phyloP scores from a whole-genome alignment of 2,113 vertebrate genomes.

The Nettapus auritus region DNA sequence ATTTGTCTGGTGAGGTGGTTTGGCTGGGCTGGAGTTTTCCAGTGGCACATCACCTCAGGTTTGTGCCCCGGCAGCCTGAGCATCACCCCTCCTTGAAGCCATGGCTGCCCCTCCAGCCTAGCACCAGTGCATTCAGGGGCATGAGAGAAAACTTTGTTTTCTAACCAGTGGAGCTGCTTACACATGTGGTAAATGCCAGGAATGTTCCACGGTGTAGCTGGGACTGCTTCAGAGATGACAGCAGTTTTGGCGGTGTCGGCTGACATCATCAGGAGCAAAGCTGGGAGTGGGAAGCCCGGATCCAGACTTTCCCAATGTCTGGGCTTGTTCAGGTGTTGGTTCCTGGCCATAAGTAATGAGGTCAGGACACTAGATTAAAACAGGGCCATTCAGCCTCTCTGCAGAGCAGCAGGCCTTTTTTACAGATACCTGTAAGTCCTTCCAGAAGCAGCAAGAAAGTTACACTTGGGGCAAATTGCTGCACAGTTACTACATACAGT shows the following conservation, averaged over 20 bases:
- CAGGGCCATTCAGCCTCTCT: neutral
- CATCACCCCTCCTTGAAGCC: neutral
- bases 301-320: neutral
- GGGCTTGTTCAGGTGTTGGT: constrained; percentile 23
- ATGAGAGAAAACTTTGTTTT: neutral
- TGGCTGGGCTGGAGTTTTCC: neutral
- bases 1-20: neutral
- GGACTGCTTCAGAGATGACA: constrained; percentile 9
- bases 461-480: neutral
- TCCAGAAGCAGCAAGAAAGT: neutral
- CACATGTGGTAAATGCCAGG: neutral
- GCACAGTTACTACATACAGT: neutral
- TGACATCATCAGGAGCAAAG: neutral
- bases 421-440: neutral
- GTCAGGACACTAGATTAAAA: neutral
- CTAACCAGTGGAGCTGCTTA: neutral
- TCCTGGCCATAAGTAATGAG: neutral
- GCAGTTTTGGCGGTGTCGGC: neutral
- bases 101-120: neutral
- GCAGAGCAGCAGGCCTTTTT: neutral
- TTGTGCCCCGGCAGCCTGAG: neutral
- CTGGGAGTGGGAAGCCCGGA: neutral
- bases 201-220: rapidly evolving
- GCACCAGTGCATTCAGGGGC: neutral
- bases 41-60: neutral